Conservation (phyloP, 2,797 vertebrate genomes). For the Cirrhinus mrigala region DNA sequence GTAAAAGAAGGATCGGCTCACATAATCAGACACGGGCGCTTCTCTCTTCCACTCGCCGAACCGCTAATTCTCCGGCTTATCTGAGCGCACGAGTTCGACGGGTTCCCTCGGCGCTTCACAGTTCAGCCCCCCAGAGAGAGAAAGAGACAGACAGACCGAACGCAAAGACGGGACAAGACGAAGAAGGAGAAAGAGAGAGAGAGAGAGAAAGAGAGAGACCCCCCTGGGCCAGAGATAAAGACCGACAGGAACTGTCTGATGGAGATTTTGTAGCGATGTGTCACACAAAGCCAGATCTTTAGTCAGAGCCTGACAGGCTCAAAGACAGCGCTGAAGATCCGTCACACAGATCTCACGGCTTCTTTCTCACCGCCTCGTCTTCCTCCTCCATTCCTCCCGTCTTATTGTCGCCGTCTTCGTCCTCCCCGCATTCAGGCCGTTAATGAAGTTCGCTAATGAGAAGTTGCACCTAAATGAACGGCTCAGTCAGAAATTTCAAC, state of each 20-base stretch:
- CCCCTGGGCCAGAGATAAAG: conserved; percentile 68
- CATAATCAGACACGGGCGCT: background rate
- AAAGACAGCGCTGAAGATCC: conserved; percentile 65
- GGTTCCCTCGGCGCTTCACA: conserved; percentile 69
- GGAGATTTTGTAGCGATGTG: conserved; percentile 78
- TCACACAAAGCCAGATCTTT: conserved; percentile 80
- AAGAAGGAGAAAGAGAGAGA: background rate
- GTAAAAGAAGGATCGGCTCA: background rate
- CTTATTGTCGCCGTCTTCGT: conserved; percentile 49
- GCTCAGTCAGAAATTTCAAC: background rate
- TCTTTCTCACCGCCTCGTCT: conserved; percentile 60
- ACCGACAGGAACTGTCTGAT: conserved; percentile 67
- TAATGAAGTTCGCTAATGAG: conserved; percentile 69
- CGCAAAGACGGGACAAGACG: conserved; percentile 39
- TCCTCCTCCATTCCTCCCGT: conserved; percentile 38
- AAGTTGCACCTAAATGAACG: background rate
- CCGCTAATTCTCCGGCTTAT: conserved; percentile 80
- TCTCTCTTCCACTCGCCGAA: conserved; percentile 55
- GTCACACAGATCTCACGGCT: conserved; percentile 40
- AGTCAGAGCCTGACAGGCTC: conserved; percentile 74
- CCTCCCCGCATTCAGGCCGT: conserved; percentile 50
- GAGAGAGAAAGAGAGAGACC: conserved; percentile 31
- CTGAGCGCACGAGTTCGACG: conserved; percentile 75
- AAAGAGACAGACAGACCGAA: conserved; percentile 39
- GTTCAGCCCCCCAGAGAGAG: conserved; percentile 64